Percentiles rank a stretch among this genome's conserved stretches.
Conservation (phyloP, 2,113 vertebrate species). For the Tinamus guttatus region DNA sequence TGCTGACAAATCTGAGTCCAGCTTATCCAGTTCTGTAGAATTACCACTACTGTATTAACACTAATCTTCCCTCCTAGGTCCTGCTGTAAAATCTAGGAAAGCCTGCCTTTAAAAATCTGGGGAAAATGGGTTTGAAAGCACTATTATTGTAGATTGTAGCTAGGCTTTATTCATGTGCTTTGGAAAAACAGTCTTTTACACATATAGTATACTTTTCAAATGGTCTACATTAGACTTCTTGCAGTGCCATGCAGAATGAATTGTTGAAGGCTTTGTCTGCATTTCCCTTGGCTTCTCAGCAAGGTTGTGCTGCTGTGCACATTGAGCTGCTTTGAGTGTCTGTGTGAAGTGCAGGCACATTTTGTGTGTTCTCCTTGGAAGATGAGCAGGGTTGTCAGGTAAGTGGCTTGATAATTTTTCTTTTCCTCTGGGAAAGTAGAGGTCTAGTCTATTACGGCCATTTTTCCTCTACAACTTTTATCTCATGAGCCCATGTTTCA, state of each 20-base stretch:
- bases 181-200: neutral
- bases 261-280: neutral
- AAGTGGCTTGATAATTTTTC: neutral
- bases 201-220: neutral
- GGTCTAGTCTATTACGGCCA: neutral
- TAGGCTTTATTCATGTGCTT: neutral
- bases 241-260: neutral
- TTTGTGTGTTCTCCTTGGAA: neutral
- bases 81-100: neutral
- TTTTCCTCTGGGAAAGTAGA: neutral
- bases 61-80: neutral
- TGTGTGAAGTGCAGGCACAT: neutral
- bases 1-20: neutral
- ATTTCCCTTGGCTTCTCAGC: neutral
- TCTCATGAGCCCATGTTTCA: neutral
- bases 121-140: neutral
- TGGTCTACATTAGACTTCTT: neutral
- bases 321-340: neutral
- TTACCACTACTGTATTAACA: neutral
- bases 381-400: neutral
- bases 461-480: neutral
- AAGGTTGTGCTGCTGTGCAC: neutral
- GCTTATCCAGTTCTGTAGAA: neutral
- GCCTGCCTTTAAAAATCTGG: neutral
- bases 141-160: neutral